A percentile compares a stretch with the other conserved stretches of the same genome.
Evolutionary conservation across 92 coral and sea anemone species (phyloP).

Genomic region (Zoanthus solanderi): DNA sequence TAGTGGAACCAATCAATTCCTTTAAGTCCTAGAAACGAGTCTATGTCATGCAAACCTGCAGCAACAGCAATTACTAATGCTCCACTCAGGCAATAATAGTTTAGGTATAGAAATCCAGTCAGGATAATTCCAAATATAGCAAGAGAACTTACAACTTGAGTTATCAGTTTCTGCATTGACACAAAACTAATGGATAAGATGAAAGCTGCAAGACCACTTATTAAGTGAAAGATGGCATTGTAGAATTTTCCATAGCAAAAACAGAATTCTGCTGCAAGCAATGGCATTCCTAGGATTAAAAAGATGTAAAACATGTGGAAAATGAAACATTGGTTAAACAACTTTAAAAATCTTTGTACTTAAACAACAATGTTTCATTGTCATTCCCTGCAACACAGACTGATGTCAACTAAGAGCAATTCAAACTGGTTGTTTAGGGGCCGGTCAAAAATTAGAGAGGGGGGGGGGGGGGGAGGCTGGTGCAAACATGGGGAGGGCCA

Average conservation of each 20-base stretch:
- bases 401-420: background rate
- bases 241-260: conserved; percentile 67
- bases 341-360: too few relatives aligned
- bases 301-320: background rate
- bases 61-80: conserved; percentile 79
- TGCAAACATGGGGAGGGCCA: too few relatives aligned
- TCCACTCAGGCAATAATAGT: conserved; percentile 76
- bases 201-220: conserved; percentile 76
- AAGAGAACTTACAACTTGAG: conserved; percentile 71
- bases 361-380: too few relatives aligned
- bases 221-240: conserved; percentile 75
- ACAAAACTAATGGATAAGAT: conserved; percentile 63
- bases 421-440: too few relatives aligned
- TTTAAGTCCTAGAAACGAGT: conserved; percentile 74
- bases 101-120: conserved; percentile 69
- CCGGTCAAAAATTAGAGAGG: too few relatives aligned
- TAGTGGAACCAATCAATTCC: conserved; percentile 98
- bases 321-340: too few relatives aligned
- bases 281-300: conserved; percentile 77
- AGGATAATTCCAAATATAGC: conserved; percentile 86
- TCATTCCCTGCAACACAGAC: background rate
- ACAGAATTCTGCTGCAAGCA: conserved; percentile 91
- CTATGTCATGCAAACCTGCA: conserved; percentile 65
- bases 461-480: too few relatives aligned
- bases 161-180: conserved; percentile 66